Evolutionary conservation across 1,140 invertebrate species (phyloP), one percentile per base, ranked within the genome.

Genomic region (Alviniconcha marisindica): DNA sequence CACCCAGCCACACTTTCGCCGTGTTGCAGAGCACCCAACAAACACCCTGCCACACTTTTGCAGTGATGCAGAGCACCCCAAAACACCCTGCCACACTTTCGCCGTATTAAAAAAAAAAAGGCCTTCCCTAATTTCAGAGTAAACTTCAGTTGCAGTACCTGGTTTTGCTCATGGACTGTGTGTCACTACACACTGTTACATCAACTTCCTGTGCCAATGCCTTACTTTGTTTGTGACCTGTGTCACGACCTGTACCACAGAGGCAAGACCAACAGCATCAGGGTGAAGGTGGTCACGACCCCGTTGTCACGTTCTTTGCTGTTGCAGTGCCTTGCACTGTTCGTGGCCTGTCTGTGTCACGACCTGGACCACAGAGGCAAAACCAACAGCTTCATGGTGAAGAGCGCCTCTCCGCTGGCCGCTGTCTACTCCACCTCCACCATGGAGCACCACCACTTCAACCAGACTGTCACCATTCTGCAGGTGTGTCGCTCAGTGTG

Each of bases 321-420:
- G 31, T 69, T 12, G 80, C 97, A 99, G 94, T 97, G 97, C 90
- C 93, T 99, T 84, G 97, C 97, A 31, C 94, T 99, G 18, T 97
- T 98, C 89, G 98, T 99, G 85, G 98, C 97, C 60, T 99, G 98
- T 91, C 94, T 99, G 31, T 99, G 98, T 91, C 98, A 99, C 92
- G 98, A 99, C 94, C 95, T 99, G 85, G 98, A 99, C 93, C 96
- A 97, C 89, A 93, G 96, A 88, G 98, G 98, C 86, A 99, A 98
- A 88, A 99, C 99, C 91, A 99, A 99, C 94, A 90, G 92, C 44
- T 99, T 99, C 94, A 98, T 99, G 95, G 98, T 99, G 86, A 94
- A 95, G 95, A 96, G 95, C n/a, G 95, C 95, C 60, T 96, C 96
- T 5, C 96, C 96, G 0, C 91, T 97, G 42, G 96, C 96, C 4